Evolutionary conservation across 1,140 invertebrate species (phyloP).

Genomic region (Prorops nasuta): DNA sequence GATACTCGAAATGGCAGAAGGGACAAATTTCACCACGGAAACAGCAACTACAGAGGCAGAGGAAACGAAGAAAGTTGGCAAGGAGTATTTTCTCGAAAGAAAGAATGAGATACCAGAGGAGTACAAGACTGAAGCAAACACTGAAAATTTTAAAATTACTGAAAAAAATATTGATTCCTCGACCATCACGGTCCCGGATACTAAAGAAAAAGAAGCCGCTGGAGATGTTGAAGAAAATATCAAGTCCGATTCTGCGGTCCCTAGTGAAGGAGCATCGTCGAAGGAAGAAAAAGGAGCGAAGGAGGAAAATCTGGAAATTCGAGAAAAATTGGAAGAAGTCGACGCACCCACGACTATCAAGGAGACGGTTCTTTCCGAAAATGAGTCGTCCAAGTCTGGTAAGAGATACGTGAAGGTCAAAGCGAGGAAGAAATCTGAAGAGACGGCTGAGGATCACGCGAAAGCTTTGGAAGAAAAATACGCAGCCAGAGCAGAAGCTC

Average conservation of each 20-base stretch:
- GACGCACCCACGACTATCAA: background rate
- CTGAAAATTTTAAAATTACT: background rate
- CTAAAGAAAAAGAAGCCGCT: background rate
- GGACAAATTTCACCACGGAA: too few species aligned
- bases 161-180: constrained; percentile 5
- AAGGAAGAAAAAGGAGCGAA: background rate
- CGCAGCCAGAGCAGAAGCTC: constrained; percentile 10
- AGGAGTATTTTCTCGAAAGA: too few species aligned
- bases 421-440: background rate
- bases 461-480: background rate
- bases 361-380: background rate
- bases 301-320: background rate
- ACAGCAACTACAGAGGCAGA: too few species aligned
- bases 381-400: background rate
- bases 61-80: too few species aligned
- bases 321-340: background rate
- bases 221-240: background rate
- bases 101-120: constrained; percentile 23
- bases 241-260: too few species aligned
- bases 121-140: constrained; percentile 7
- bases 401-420: constrained; percentile 5
- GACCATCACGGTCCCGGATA: background rate
- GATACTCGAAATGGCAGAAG: too few species aligned
- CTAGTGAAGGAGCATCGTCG: too few species aligned
- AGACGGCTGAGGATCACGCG: too few species aligned